A percentile compares a stretch with the other conserved stretches of the same genome.
phyloP scores from a whole-genome alignment of 2,888 invertebrate species.

The Mechanitis mazaeus region DNA sequence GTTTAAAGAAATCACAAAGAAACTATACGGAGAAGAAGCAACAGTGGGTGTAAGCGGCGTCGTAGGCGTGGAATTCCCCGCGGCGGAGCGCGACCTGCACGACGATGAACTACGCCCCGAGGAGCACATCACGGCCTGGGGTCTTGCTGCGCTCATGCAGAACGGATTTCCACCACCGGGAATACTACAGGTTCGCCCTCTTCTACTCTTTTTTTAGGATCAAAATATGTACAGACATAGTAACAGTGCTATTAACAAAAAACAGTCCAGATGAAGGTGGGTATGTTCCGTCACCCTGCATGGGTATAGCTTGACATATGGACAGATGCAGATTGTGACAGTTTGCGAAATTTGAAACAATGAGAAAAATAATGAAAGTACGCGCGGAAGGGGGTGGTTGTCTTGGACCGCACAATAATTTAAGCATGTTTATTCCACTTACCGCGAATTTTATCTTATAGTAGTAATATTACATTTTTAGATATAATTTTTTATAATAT shows the following conservation, averaged over 20 bases:
- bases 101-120: constrained; percentile 79
- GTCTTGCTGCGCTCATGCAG: constrained; percentile 86
- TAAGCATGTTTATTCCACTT: no score
- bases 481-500: no score
- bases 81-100: constrained; percentile 69
- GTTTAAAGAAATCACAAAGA: constrained; percentile 94
- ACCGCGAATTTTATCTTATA: no score
- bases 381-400: no score
- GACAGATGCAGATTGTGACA: no score
- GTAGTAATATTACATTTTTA: no score
- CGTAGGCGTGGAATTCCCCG: constrained; percentile 67
- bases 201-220: not conserved
- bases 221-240: no score
- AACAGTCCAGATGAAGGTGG: not conserved
- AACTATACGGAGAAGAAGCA: constrained; percentile 90
- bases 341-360: no score
- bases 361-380: no score
- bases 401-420: no score
- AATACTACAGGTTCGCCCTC: constrained; percentile 62
- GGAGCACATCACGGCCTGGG: constrained; percentile 84
- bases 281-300: not conserved
- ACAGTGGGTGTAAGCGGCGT: constrained; percentile 50
- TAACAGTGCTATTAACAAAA: not conserved
- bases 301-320: no score
- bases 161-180: constrained; percentile 82